Conservation (phyloP, 1,140 invertebrate genomes). For the Atta colombica region DNA sequence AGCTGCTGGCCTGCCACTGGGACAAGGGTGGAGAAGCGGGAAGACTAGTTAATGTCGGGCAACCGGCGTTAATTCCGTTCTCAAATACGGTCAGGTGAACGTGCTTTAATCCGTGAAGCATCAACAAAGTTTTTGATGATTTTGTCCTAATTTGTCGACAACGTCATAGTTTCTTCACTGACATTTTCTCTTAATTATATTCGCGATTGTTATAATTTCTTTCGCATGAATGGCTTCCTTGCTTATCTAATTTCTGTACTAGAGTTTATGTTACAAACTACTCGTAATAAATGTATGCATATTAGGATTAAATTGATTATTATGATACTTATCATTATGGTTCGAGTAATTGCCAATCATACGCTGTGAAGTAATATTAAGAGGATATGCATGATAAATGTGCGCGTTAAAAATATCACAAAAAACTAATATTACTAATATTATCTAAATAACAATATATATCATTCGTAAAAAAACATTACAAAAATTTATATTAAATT, state of each 20-base stretch:
- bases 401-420: background rate
- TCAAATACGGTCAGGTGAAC: slow-evolving; percentile 16
- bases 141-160: slow-evolving; percentile 37
- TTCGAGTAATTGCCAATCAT: background rate
- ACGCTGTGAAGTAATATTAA: background rate
- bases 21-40: background rate
- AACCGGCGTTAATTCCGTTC: slow-evolving; percentile 29
- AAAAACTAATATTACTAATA: background rate
- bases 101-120: slow-evolving; percentile 24
- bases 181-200: background rate
- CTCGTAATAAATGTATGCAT: background rate
- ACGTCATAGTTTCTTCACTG: background rate
- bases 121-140: slow-evolving; percentile 31
- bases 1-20: background rate
- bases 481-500: background rate
- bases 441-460: background rate
- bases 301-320: slow-evolving; percentile 1
- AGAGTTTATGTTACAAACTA: slow-evolving; percentile 11
- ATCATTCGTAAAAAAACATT: background rate
- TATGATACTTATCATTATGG: background rate
- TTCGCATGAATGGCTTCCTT: background rate
- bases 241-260: background rate
- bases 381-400: background rate
- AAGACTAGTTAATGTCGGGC: background rate
- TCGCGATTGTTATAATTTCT: background rate